Percentiles rank a stretch among this genome's conserved stretches.
phyloP scores from a whole-genome alignment of 2,113 vertebrate genomes.

The Acanthisitta chloris region DNA sequence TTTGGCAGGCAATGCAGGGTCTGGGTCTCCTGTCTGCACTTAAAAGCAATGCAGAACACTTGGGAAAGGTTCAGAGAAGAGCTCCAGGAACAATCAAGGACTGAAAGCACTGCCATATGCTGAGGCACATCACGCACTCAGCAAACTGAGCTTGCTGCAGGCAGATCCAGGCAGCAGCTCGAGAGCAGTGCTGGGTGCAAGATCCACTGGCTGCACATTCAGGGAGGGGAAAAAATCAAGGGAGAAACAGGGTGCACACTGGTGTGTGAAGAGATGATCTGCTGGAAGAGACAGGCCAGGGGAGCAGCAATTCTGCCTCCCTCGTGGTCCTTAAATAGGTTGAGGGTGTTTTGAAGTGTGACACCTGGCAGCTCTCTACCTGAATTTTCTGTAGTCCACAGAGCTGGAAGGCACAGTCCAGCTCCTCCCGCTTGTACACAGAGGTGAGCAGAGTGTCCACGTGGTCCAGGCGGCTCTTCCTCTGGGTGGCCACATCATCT shows the following conservation, averaged over 20 bases:
- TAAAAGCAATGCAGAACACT: background rate
- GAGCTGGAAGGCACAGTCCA: constrained; percentile 75
- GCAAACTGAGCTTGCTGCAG: background rate
- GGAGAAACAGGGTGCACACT: background rate
- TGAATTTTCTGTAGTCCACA: constrained; percentile 80
- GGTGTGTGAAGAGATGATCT: background rate
- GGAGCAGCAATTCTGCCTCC: background rate
- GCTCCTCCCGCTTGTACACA: constrained; percentile 36
- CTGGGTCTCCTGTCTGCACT: background rate
- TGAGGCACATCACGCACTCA: background rate
- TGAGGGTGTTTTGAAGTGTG: background rate
- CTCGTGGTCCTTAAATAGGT: background rate
- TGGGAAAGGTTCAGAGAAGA: background rate
- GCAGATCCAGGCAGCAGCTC: background rate
- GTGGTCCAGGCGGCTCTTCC: constrained; percentile 58
- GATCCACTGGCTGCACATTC: background rate
- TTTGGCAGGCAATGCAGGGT: background rate
- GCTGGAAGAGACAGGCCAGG: background rate
- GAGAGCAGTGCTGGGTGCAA: accelerated
- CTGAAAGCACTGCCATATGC: background rate
- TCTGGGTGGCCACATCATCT: constrained; percentile 56
- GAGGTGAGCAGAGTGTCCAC: constrained; percentile 72
- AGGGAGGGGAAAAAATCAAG: background rate
- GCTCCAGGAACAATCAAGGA: background rate
- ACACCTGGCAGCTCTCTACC: constrained; percentile 3